Conservation (phyloP, 2,113 vertebrate genomes). For the Cromileptes altivelis region DNA sequence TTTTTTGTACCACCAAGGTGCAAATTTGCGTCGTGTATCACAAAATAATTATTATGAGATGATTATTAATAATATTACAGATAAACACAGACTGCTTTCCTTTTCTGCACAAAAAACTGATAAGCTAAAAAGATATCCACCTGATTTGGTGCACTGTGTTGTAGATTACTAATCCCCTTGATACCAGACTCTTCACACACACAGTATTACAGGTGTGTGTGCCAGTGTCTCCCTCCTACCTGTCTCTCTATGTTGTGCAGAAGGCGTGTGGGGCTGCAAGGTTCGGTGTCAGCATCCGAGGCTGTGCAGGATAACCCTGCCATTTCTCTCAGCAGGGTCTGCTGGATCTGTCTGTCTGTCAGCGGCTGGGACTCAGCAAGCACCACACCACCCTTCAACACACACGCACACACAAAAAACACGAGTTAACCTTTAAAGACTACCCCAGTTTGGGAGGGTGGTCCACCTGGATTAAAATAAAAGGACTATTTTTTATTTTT, state of each 20-base stretch:
- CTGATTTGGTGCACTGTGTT: background rate
- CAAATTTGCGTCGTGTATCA: background rate
- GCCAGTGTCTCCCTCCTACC: conserved; percentile 79
- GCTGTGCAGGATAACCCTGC: conserved; percentile 83
- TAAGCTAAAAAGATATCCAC: background rate
- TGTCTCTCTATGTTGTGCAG: conserved; percentile 96
- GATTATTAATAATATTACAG: background rate
- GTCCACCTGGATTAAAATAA: background rate
- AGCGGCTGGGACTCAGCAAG: conserved; percentile 89
- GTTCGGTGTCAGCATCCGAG: conserved; percentile 89
- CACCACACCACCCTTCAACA: conserved; percentile 88
- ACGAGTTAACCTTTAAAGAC: background rate
- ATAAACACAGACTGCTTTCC: background rate
- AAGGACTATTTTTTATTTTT: background rate
- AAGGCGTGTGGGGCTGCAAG: conserved; percentile 93
- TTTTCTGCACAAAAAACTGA: background rate
- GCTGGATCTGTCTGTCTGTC: conserved; percentile 89
- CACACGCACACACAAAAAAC: conserved; percentile 32
- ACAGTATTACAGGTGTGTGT: background rate
- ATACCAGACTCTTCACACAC: background rate
- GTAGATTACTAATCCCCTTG: background rate
- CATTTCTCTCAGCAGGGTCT: conserved; percentile 86
- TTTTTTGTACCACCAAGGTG: background rate
- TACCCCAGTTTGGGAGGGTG: background rate
- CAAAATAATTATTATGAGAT: background rate